phyloP scores from a whole-genome alignment of 2,888 invertebrate species.

The Entomobrya multifasciata region DNA sequence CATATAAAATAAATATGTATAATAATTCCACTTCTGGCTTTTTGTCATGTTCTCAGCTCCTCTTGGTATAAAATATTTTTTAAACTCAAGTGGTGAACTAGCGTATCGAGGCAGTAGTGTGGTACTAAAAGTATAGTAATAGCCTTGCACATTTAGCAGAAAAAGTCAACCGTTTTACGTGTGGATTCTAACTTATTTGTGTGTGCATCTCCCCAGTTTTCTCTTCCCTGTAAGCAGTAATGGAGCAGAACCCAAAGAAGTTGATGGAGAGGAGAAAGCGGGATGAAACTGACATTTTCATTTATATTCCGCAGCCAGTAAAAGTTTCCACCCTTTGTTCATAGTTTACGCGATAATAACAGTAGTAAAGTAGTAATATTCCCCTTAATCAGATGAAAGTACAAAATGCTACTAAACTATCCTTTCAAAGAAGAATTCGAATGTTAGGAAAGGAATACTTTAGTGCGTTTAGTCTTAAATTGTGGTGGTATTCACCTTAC shows the following conservation, averaged over 20 bases:
- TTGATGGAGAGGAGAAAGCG: background rate
- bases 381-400: slow-evolving; percentile 70
- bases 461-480: too few species aligned
- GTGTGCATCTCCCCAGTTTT: slow-evolving; percentile 8
- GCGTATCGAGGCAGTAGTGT: too few species aligned
- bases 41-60: slow-evolving; percentile 46
- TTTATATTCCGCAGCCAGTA: slow-evolving; percentile 64
- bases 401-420: slow-evolving; percentile 56
- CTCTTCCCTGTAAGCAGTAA: slow-evolving; percentile 19
- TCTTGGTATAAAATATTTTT: slow-evolving; percentile 21
- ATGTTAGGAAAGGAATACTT: slow-evolving; percentile 15
- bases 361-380: slow-evolving; percentile 37
- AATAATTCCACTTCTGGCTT: slow-evolving; percentile 26
- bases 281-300: slow-evolving; percentile 69
- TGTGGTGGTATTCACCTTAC: background rate
- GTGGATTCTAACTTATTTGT: slow-evolving; percentile 49
- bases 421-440: background rate
- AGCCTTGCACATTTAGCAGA: background rate
- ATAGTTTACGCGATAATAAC: background rate
- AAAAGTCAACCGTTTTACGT: slow-evolving; percentile 50
- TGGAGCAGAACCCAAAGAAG: slow-evolving; percentile 31
- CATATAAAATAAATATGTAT: slow-evolving; percentile 65
- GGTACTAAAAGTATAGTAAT: too few species aligned
- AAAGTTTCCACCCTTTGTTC: slow-evolving; percentile 55
- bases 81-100: background rate